Base-by-base conservation (phyloP, 1,140 invertebrate species). In the Hycleus phaleratus region DNA sequence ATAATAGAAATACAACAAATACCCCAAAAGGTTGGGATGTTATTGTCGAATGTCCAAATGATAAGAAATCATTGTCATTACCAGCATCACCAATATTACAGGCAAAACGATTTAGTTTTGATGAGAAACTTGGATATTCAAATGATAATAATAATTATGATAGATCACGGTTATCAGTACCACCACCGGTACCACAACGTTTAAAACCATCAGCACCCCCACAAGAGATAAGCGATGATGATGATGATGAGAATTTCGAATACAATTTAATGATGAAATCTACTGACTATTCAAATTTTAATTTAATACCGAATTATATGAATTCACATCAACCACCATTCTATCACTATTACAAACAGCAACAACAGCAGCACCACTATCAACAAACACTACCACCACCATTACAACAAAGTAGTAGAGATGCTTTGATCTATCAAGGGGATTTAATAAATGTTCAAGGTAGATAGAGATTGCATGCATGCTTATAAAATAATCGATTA, bases 1-100 rank as follows among this genome's bases (percentile, higher is more conserved):
- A 18, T n/a, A 53, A 50, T 8, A 32, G 4, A 32, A 32, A 32
- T 32, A 4, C 32, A 32, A 49, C 9, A 39, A 46, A 44, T 9
- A 46, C 49, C 11, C 58, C 60, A 2, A 64, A 64, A 55, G 62
- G 62, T 25, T 67, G 65, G 65, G 65, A 67, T 56, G 62, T 67
- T 10, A 56, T 64, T 26, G 61, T 67, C 6, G 63, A 67, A 26
- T 48, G 54, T 10, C 48, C 44, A 8, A 51, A 61, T 26, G 46
- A 39, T 12, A 45, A 45, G 18, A 39, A 53, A 40, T 40, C 56
- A 49, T 48, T 5, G 26, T 32, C 11, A 50, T 39, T 9, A 26
- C 48, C n/a, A 45, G 39, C 2, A 39, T 49, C 40, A 11, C 11
- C 40, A 7, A 11, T 11, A 42, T 42, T 11, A 42, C 40, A 10